phyloP scores from a whole-genome alignment of 2,797 vertebrate species.

The Pristis pectinata region DNA sequence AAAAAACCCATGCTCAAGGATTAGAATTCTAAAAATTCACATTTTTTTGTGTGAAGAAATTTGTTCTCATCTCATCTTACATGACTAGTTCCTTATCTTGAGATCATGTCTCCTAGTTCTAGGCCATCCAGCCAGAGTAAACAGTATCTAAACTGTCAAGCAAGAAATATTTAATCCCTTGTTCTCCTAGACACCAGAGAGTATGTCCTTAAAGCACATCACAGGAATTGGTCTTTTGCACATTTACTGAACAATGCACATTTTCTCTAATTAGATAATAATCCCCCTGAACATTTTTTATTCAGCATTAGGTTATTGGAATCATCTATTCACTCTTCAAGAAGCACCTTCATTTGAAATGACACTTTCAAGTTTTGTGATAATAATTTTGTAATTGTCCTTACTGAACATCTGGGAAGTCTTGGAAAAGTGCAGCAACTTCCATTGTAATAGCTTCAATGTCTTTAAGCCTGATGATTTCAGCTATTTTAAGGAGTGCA shows the following conservation, averaged over 20 bases:
- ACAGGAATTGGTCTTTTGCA: background rate
- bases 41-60: no score
- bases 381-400: conserved; percentile 38
- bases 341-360: background rate
- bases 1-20: no score
- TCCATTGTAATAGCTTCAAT: conserved; percentile 68
- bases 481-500: conserved; percentile 62
- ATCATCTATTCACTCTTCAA: background rate
- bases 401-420: conserved; percentile 76
- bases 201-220: background rate
- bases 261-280: background rate
- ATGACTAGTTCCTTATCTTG: background rate
- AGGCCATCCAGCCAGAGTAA: no score
- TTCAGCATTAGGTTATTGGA: background rate
- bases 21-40: no score
- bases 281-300: background rate
- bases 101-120: background rate
- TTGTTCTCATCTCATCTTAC: background rate
- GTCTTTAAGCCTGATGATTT: conserved; percentile 71
- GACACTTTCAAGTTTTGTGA: background rate
- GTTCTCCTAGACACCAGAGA: no score
- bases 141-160: no score
- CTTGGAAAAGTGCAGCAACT: conserved; percentile 58
- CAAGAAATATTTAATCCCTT: no score
- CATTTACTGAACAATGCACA: background rate